Evolutionary conservation across 2,797 vertebrate genomes (phyloP).

Genomic region (Myripristis jacobus): DNA sequence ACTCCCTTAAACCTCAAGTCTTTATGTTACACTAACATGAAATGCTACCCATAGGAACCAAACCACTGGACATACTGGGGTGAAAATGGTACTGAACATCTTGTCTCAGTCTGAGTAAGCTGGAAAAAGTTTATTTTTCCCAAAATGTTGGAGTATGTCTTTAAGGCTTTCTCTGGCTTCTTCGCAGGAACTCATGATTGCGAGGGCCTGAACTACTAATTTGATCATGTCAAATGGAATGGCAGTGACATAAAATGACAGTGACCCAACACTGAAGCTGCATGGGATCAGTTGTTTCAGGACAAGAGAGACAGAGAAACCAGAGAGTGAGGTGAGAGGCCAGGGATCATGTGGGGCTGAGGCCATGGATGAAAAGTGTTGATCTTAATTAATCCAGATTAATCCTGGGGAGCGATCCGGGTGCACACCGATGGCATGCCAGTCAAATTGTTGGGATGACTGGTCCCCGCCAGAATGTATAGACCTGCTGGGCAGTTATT

Average conservation of each 20-base stretch:
- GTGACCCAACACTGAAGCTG: constrained; percentile 15
- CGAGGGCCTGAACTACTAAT: constrained; percentile 8
- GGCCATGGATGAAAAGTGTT: constrained; percentile 42
- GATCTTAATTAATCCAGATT: constrained; percentile 66
- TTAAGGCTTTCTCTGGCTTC: background rate
- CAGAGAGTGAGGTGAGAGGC: constrained; percentile 28
- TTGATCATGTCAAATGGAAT: constrained; percentile 13
- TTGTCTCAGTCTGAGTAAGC: no score
- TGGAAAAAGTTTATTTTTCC: no score
- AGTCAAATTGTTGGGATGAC: constrained; percentile 56
- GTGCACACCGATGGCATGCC: constrained; percentile 50
- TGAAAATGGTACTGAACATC: no score
- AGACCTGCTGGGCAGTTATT: constrained; percentile 62
- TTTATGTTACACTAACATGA: no score
- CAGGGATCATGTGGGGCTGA: constrained; percentile 29
- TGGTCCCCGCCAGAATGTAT: constrained; percentile 58
- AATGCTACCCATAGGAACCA: no score
- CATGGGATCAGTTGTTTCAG: constrained; percentile 17
- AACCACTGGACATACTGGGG: no score
- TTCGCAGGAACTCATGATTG: background rate
- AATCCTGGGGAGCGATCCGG: constrained; percentile 60
- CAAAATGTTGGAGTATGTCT: no score
- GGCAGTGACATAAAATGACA: background rate
- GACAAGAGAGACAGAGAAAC: constrained; percentile 20
- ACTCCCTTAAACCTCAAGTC: no score